Conservation (phyloP, 2,888 invertebrate species). For the Eupithecia tripunctaria region DNA sequence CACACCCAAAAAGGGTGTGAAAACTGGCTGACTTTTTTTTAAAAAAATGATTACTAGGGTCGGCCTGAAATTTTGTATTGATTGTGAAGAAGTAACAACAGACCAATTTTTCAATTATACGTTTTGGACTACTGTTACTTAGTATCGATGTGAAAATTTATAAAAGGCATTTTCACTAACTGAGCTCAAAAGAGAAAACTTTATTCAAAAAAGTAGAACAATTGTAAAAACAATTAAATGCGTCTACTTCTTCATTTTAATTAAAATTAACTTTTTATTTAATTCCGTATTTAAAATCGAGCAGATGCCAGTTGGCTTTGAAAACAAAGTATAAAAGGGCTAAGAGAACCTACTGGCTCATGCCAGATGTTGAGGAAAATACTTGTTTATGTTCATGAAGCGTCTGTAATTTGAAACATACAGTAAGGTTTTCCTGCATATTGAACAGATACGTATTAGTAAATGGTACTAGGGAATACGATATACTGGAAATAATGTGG, state of each 20-base stretch:
- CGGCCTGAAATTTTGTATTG: too few relatives aligned
- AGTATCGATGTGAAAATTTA: not conserved
- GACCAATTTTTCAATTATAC: not conserved
- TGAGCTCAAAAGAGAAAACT: not conserved
- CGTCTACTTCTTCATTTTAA: too few relatives aligned
- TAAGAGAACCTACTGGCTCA: not conserved
- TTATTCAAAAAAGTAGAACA: too few relatives aligned
- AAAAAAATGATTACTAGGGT: too few relatives aligned
- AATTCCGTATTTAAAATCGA: not conserved
- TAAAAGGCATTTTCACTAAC: not conserved
- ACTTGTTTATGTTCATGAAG: slow-evolving; percentile 13
- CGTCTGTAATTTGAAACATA: slow-evolving; percentile 8
- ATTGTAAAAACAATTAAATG: too few relatives aligned
- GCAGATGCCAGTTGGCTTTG: not conserved
- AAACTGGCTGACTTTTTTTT: too few relatives aligned
- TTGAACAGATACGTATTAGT: not conserved
- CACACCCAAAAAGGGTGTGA: too few relatives aligned
- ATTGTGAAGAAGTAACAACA: not conserved
- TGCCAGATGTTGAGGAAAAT: slow-evolving; percentile 14
- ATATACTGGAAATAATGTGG: not conserved
- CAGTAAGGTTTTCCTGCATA: not conserved
- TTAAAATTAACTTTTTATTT: too few relatives aligned
- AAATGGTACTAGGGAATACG: not conserved
- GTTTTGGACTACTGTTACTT: not conserved
- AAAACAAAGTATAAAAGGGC: slow-evolving; percentile 2